Evolutionary conservation across 2,888 invertebrate species (phyloP).

Genomic region (Drosophila subquinaria): DNA sequence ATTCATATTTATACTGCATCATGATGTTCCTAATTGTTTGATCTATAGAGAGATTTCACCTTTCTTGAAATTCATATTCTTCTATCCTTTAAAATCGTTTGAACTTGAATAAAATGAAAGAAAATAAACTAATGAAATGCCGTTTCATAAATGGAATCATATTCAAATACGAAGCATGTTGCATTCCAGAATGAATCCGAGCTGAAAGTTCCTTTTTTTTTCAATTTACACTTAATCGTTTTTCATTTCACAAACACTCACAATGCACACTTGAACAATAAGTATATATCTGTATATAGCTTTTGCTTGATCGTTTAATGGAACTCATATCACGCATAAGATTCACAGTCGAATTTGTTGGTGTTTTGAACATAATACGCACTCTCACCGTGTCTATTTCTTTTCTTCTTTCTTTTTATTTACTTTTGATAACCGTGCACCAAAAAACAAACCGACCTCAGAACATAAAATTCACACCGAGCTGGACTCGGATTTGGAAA

Average conservation of each 20-base stretch:
- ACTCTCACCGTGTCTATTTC: conserved; percentile 80
- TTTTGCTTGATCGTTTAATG: conserved; percentile 59
- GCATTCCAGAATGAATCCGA: conserved; percentile 24
- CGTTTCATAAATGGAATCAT: conserved; percentile 15
- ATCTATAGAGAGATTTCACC: conserved; percentile 80
- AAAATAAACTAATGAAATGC: conserved; percentile 2
- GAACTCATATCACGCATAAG: conserved; percentile 1
- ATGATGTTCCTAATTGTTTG: conserved; percentile 43
- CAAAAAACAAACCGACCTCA: conserved; percentile 75
- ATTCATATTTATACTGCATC: conserved; percentile 46
- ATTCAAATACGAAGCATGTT: conserved; percentile 28
- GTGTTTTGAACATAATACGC: conserved; percentile 67
- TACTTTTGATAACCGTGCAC: conserved; percentile 79
- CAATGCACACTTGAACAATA: conserved; percentile 15
- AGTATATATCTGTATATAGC: conserved; percentile 57
- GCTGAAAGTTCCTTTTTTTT: conserved; percentile 4
- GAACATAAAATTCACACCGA: conserved; percentile 84
- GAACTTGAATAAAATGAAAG: neutral
- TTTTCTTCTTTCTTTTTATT: conserved; percentile 78
- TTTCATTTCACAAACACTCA: conserved; percentile 12
- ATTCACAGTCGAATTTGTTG: conserved; percentile 59
- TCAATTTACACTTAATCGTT: neutral
- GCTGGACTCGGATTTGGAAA: conserved; percentile 84
- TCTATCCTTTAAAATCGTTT: conserved; percentile 18
- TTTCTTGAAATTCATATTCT: conserved; percentile 58